Evolutionary conservation across 2,888 invertebrate species (phyloP).

Genomic region (Zaprionus bogoriensis): DNA sequence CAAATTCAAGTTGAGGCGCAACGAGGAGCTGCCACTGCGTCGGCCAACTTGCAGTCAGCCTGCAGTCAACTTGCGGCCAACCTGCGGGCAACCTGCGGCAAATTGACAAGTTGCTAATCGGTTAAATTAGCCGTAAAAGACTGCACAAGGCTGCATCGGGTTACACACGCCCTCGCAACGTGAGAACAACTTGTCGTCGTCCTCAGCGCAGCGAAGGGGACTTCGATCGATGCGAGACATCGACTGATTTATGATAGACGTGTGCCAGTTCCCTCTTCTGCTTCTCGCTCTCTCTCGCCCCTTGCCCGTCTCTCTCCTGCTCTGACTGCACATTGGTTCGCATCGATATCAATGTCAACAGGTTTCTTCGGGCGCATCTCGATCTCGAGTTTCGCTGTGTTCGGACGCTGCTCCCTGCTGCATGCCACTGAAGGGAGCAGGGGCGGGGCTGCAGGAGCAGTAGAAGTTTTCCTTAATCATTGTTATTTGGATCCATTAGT

Average conservation of each 20-base stretch:
- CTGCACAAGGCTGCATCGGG: slow-evolving; percentile 63
- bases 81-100: too few species aligned
- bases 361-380: slow-evolving; percentile 53
- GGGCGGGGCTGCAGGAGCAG: slow-evolving; percentile 33
- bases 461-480: too few species aligned
- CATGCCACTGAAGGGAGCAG: too few species aligned
- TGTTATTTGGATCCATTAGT: slow-evolving; percentile 74
- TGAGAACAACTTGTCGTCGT: slow-evolving; percentile 49
- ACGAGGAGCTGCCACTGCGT: not conserved
- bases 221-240: slow-evolving; percentile 14
- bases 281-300: not conserved
- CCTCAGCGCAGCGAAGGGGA: too few species aligned
- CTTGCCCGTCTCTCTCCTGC: not conserved
- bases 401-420: slow-evolving; percentile 1
- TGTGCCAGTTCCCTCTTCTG: slow-evolving; percentile 52
- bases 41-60: too few species aligned
- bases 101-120: slow-evolving; percentile 68
- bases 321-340: slow-evolving; percentile 5
- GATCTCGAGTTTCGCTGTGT: slow-evolving; percentile 18
- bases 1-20: slow-evolving; percentile 32
- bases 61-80: too few species aligned
- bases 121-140: slow-evolving; percentile 78
- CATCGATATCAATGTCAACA: slow-evolving; percentile 75
- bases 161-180: slow-evolving; percentile 74
- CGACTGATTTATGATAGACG: slow-evolving; percentile 70